Percentiles rank a stretch among this genome's conserved stretches.
Evolutionary conservation across 64 coral and sea anemone genomes (phyloP).

Genomic region (Montipora capricornis): DNA sequence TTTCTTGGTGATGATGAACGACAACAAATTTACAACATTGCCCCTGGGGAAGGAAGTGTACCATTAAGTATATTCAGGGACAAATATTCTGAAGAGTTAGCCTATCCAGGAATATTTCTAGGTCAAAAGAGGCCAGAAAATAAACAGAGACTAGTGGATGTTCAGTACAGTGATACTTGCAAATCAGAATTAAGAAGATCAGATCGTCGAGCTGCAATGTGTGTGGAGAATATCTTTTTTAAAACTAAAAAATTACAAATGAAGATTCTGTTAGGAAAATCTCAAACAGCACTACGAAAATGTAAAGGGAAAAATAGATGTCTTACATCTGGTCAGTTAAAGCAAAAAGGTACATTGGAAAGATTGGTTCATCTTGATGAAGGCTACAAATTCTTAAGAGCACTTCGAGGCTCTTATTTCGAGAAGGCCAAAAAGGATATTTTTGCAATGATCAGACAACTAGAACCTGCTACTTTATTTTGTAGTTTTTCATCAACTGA

Average conservation of each 20-base stretch:
- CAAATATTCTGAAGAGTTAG: slow-evolving; percentile 50
- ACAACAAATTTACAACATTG: neutral
- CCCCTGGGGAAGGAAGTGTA: slow-evolving; percentile 31
- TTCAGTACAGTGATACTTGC: slow-evolving; percentile 57
- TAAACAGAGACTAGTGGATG: slow-evolving; percentile 2
- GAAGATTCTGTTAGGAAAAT: slow-evolving; percentile 54
- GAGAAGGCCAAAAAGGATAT: slow-evolving; percentile 44
- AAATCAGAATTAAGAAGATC: slow-evolving; percentile 55
- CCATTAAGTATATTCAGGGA: slow-evolving; percentile 51
- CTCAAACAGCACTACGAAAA: slow-evolving; percentile 20
- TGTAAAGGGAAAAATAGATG: neutral
- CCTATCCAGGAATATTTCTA: slow-evolving; percentile 49
- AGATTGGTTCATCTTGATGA: slow-evolving; percentile 14
- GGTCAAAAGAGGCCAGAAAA: slow-evolving; percentile 29
- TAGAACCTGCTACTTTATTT: too few species aligned
- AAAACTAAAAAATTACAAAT: slow-evolving; percentile 44
- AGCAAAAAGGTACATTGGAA: neutral
- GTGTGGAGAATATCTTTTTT: slow-evolving; percentile 46
- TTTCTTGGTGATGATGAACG: neutral
- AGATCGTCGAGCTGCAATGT: slow-evolving; percentile 13
- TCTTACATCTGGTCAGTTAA: slow-evolving; percentile 31
- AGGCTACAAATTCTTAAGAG: slow-evolving; percentile 22
- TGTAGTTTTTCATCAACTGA: too few species aligned
- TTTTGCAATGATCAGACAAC: too few species aligned
- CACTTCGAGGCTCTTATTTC: slow-evolving; percentile 55